phyloP scores from a whole-genome alignment of 2,888 invertebrate species.

The Criorhina ranunculi region DNA sequence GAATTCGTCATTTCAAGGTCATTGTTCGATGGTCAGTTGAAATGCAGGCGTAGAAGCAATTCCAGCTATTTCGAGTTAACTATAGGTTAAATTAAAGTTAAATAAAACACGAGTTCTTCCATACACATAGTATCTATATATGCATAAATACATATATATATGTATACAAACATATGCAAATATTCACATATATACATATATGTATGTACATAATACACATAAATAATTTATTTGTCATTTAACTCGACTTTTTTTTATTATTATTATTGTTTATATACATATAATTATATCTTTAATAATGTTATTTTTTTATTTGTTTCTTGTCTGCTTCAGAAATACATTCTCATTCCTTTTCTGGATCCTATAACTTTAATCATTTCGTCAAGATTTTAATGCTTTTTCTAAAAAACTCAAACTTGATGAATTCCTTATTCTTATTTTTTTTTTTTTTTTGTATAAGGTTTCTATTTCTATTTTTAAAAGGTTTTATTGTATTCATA shows the following conservation, averaged over 20 bases:
- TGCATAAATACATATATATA: conserved; percentile 14
- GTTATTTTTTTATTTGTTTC: not conserved
- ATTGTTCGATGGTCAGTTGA: too few species aligned
- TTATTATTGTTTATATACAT: conserved; percentile 33
- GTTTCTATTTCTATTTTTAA: not conserved
- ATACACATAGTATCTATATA: too few species aligned
- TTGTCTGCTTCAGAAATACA: not conserved
- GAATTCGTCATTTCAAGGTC: too few species aligned
- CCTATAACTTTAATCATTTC: not conserved
- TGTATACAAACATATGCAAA: not conserved
- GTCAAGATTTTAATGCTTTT: not conserved
- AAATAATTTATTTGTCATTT: conserved; percentile 42
- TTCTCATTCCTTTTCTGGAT: not conserved
- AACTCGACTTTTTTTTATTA: conserved; percentile 1
- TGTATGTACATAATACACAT: conserved; percentile 28
- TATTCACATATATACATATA: not conserved
- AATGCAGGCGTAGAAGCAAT: too few species aligned
- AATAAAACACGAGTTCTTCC: too few species aligned
- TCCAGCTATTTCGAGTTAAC: too few species aligned
- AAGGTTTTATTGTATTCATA: not conserved
- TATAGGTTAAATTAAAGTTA: too few species aligned
- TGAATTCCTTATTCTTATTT: not conserved
- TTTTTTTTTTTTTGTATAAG: not conserved
- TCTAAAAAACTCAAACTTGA: too few species aligned
- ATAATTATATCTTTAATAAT: conserved; percentile 12